phyloP scores from a whole-genome alignment of 2,888 invertebrate species.

The Bombyx huttoni region DNA sequence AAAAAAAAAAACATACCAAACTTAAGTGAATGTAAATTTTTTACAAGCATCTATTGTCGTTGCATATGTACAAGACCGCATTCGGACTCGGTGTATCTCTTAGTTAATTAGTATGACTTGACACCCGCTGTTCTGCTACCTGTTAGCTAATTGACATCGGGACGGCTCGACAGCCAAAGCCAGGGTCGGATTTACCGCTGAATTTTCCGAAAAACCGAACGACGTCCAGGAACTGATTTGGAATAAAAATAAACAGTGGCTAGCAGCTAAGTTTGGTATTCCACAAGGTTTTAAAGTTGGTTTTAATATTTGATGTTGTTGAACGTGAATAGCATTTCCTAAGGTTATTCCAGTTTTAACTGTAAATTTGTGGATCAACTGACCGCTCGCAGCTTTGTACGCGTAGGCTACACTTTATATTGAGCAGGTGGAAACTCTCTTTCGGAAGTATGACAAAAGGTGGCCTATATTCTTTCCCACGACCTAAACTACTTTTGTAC shows the following conservation, averaged over 20 bases:
- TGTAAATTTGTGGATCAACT: no score
- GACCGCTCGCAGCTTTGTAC: no score
- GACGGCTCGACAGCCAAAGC: conserved; percentile 43
- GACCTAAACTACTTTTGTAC: no score
- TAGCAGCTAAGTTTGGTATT: not conserved
- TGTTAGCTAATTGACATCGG: conserved; percentile 59
- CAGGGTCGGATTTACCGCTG: conserved; percentile 35
- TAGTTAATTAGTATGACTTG: conserved; percentile 61
- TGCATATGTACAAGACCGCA: conserved; percentile 3
- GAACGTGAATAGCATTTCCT: no score
- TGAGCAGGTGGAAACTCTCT: no score
- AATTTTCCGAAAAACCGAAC: conserved; percentile 22
- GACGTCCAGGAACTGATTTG: conserved; percentile 9
- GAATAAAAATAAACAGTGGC: not conserved
- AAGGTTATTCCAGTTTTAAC: no score
- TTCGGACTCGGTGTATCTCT: conserved; percentile 15
- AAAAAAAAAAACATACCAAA: no score
- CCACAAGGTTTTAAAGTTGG: no score
- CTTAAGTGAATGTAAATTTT: not conserved
- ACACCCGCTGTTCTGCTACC: conserved; percentile 49
- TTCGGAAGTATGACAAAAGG: no score
- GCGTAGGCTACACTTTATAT: no score
- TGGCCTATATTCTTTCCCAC: no score
- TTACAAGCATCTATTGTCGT: not conserved
- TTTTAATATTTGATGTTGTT: no score